Evolutionary conservation across 2,113 vertebrate genomes (phyloP).

Genomic region (Eublepharis macularius): DNA sequence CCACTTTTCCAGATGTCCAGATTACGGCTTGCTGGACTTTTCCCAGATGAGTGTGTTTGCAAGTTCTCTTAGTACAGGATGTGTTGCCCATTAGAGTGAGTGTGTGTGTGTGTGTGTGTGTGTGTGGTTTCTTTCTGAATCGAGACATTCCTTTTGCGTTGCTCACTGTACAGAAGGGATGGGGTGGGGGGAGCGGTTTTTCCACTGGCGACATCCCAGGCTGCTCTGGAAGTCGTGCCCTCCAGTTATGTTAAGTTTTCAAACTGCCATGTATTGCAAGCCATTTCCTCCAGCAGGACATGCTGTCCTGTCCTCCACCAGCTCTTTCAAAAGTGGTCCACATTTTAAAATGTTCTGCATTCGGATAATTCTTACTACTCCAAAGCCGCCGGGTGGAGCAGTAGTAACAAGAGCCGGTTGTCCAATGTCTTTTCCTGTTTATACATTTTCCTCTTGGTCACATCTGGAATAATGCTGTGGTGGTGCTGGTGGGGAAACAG

Average conservation of each 20-base stretch:
- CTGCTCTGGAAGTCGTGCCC: neutral
- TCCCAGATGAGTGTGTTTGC: neutral
- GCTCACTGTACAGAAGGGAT: neutral
- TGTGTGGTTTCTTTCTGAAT: neutral
- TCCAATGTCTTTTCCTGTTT: constrained; percentile 1
- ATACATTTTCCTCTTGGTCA: neutral
- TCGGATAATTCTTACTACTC: neutral
- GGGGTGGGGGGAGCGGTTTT: neutral
- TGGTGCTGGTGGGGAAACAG: neutral
- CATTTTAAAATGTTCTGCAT: neutral
- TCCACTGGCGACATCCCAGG: neutral
- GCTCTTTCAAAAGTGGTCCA: neutral
- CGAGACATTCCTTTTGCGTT: neutral
- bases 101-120: too few species aligned
- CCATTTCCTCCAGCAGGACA: neutral
- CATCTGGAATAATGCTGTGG: neutral
- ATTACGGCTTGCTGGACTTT: neutral
- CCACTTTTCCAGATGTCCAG: neutral
- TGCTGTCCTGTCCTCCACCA: neutral
- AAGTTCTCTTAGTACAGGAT: constrained; percentile 3
- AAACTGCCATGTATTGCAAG: neutral
- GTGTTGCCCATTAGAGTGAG: neutral
- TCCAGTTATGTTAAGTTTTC: neutral
- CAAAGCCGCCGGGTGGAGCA: neutral
- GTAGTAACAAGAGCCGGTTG: neutral